phyloP scores from a whole-genome alignment of 1,140 invertebrate species.

The Bradynema listronoti region DNA sequence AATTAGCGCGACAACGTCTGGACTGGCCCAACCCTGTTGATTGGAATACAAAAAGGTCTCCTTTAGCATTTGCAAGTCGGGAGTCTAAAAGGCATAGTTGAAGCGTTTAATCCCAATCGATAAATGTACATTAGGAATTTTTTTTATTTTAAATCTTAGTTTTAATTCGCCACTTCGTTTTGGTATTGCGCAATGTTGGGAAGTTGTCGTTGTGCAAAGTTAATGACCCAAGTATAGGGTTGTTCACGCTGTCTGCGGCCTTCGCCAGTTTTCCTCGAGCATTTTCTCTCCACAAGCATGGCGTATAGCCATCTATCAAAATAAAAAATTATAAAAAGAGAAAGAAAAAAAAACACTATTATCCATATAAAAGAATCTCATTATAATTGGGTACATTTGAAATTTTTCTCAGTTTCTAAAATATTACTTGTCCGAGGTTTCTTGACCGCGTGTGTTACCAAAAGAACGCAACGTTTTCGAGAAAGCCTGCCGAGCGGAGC shows the following conservation, averaged over 20 bases:
- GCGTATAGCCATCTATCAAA: constrained; percentile 34
- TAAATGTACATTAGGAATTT: too few relatives aligned
- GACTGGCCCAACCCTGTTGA: constrained; percentile 44
- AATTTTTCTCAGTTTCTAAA: not conserved
- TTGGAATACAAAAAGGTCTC: constrained; percentile 36
- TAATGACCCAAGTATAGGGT: constrained; percentile 38
- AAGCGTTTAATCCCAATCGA: too few relatives aligned
- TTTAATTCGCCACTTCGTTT: constrained; percentile 8
- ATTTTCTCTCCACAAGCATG: constrained; percentile 14
- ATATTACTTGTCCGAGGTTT: not conserved
- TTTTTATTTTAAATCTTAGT: too few relatives aligned
- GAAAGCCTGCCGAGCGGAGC: constrained; percentile 21
- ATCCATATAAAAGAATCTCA: too few relatives aligned
- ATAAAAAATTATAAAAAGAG: not conserved
- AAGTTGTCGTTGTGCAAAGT: constrained; percentile 34
- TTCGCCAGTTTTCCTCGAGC: constrained; percentile 19
- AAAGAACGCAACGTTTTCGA: constrained; percentile 31
- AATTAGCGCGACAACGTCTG: constrained; percentile 35
- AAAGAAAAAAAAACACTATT: too few relatives aligned
- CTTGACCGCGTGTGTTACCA: constrained; percentile 1
- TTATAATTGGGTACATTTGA: not conserved
- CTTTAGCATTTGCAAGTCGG: constrained; percentile 26
- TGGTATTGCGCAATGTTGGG: constrained; percentile 27
- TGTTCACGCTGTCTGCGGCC: constrained; percentile 25
- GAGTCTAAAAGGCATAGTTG: constrained; percentile 9